Evolutionary conservation across 2,888 invertebrate genomes (phyloP).

Genomic region (Hydroisotoma schaefferi): DNA sequence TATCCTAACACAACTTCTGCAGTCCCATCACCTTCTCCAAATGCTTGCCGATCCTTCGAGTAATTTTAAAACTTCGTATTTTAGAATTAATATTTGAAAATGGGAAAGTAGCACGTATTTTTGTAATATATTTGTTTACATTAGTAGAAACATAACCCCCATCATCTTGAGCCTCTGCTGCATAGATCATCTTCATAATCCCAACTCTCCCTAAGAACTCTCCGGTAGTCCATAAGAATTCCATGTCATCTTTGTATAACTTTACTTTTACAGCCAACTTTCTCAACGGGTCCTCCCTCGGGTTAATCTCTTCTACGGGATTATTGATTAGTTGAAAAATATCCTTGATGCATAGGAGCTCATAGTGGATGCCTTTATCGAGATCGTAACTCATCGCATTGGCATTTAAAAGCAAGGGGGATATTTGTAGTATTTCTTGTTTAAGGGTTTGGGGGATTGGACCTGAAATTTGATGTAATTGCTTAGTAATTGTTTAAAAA

Average conservation of each 20-base stretch:
- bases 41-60: constrained; percentile 11
- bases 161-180: constrained; percentile 21
- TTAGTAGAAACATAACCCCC: background rate
- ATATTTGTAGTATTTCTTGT: background rate
- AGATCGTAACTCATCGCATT: constrained; percentile 25
- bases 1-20: constrained; percentile 28
- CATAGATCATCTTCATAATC: constrained; percentile 16
- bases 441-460: background rate
- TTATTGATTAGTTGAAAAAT: background rate
- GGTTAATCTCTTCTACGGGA: background rate
- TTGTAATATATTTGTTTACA: background rate
- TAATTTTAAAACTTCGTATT: background rate
- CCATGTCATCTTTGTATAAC: constrained; percentile 2
- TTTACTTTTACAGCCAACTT: background rate
- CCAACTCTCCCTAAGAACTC: constrained; percentile 17
- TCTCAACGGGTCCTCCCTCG: background rate
- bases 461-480: background rate
- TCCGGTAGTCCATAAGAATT: constrained; percentile 7
- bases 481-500: constrained; percentile 5
- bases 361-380: constrained; percentile 17
- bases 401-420: constrained; percentile 20
- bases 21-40: constrained; percentile 15
- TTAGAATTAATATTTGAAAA: background rate
- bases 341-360: constrained; percentile 13
- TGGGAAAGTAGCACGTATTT: too few relatives aligned